Evolutionary conservation across 2,888 invertebrate species (phyloP), one percentile per base, ranked within the genome.

Genomic region (Parnassius apollo): DNA sequence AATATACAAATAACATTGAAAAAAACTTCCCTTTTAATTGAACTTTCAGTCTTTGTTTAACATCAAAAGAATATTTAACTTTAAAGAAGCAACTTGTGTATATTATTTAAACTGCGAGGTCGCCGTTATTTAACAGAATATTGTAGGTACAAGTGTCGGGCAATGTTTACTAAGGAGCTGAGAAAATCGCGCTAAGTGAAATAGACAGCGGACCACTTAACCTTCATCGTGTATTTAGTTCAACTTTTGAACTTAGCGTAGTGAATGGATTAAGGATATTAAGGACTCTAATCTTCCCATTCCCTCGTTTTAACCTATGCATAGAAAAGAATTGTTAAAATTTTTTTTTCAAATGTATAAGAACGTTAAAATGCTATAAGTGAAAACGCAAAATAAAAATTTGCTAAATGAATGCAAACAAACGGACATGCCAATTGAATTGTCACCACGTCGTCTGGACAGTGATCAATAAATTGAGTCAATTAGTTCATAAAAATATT

Each of bases 171-270:
- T 75, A 71, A 75, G 68, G 75, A 71, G 79, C 81, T 81, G 72
- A 75, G 78, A 79, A 80, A 79, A 77, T 78, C 75, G 74, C 77
- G 80, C 82, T 87, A 86, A 88, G 83, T 86, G 86, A 85, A 86
- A 85, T 86, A 82, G 88, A 87, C 89, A 85, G 79, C 49, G 55
- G 10, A 78, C 84, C 85, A 88, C 86, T 89, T 89, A 87, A 87
- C 88, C 88, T 86, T 85, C 80, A 78, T 83, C 83, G 80, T 80
- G 79, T 83, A 81, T 85, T 86, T 82, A 83, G 80, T 80, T 82
- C 77, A 85, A 82, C 74, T 84, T 77, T 82, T 22, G 42, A 22
- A 18, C 55, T 45, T 18, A 18, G 3, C 44, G 44, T 22, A 22
- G 9, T 22, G 18, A 22, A 54, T n/a, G 13, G 9, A 54, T 13